A percentile compares a stretch with the other conserved stretches of the same genome.
These are phyloP conservation scores for Oncorhynchus keta DNA, from an alignment of 2,113 vertebrate species.

Conservation along the genomic window DNA sequence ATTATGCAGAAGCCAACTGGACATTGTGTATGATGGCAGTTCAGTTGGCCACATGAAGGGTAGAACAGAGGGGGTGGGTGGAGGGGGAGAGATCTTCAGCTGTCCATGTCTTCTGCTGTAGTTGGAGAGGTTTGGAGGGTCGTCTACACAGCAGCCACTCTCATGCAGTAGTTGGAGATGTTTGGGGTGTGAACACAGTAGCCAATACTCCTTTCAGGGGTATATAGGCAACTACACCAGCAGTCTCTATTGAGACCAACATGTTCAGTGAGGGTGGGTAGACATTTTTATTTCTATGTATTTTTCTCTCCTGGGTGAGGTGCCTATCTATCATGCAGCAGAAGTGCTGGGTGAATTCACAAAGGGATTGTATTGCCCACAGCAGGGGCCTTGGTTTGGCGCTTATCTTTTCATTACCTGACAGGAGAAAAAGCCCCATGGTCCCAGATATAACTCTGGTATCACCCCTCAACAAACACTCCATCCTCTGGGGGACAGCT, in stretches of 20 bases:
- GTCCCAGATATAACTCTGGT: slow-evolving; percentile 37
- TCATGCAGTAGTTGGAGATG: slow-evolving; percentile 12
- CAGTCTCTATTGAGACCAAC: slow-evolving; percentile 28
- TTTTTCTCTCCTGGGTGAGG: slow-evolving; percentile 33
- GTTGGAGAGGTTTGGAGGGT: slow-evolving; percentile 9
- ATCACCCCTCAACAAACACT: slow-evolving; percentile 42
- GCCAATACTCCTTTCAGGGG: slow-evolving; percentile 21
- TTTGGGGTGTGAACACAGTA: slow-evolving; percentile 26
- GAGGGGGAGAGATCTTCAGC: background rate
- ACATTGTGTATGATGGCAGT: background rate
- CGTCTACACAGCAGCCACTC: slow-evolving; percentile 23
- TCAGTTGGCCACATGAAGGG: slow-evolving; percentile 12
- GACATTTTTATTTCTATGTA: slow-evolving; percentile 29
- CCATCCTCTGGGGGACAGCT: slow-evolving; percentile 41
- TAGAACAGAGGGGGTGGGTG: slow-evolving; percentile 1
- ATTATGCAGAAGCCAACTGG: background rate
- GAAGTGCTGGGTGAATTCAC: slow-evolving; percentile 37
- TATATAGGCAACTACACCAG: slow-evolving; percentile 27
- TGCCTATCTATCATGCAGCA: slow-evolving; percentile 43
- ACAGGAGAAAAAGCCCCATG: slow-evolving; percentile 44
- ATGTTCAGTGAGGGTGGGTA: slow-evolving; percentile 21
- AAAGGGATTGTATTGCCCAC: slow-evolving; percentile 46
- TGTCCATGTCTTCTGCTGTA: slow-evolving; percentile 13
- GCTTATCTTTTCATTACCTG: slow-evolving; percentile 55
- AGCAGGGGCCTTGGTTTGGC: slow-evolving; percentile 40